These are phyloP conservation scores for Erpetoichthys calabaricus DNA, from an alignment of 2,797 vertebrate species.

Conservation along the genomic window DNA sequence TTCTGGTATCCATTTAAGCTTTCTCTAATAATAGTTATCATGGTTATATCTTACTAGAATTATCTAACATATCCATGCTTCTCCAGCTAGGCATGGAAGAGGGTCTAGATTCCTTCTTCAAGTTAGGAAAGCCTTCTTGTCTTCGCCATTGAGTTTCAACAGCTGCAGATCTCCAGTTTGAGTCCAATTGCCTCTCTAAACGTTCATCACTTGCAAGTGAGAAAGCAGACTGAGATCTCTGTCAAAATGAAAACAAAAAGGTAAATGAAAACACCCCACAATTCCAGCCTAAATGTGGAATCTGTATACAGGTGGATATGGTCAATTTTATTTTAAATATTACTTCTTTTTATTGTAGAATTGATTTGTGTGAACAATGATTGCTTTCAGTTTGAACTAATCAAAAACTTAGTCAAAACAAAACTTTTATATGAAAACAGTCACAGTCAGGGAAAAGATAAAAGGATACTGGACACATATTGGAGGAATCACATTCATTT, in stretches of 20 bases:
- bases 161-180: constrained; percentile 19
- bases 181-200: constrained; percentile 38
- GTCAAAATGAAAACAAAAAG: constrained; percentile 20
- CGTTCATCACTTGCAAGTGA: constrained; percentile 63
- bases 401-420: too few species aligned
- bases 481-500: too few species aligned
- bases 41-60: constrained; percentile 51
- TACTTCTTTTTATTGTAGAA: too few species aligned
- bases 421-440: too few species aligned
- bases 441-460: too few species aligned
- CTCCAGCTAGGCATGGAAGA: constrained; percentile 66
- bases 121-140: constrained; percentile 36
- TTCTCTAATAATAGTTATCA: too few species aligned
- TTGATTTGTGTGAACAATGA: too few species aligned
- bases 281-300: background rate
- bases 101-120: constrained; percentile 51
- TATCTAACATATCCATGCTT: constrained; percentile 68
- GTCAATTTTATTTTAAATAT: too few species aligned
- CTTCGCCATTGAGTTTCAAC: constrained; percentile 23
- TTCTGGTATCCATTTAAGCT: too few species aligned
- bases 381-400: too few species aligned
- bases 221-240: constrained; percentile 68
- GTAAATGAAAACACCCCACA: background rate
- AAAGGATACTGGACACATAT: too few species aligned
- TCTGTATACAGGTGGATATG: background rate